Evolutionary conservation across 2,797 vertebrate genomes (phyloP).

Genomic region (Neomorphus geoffroyi): DNA sequence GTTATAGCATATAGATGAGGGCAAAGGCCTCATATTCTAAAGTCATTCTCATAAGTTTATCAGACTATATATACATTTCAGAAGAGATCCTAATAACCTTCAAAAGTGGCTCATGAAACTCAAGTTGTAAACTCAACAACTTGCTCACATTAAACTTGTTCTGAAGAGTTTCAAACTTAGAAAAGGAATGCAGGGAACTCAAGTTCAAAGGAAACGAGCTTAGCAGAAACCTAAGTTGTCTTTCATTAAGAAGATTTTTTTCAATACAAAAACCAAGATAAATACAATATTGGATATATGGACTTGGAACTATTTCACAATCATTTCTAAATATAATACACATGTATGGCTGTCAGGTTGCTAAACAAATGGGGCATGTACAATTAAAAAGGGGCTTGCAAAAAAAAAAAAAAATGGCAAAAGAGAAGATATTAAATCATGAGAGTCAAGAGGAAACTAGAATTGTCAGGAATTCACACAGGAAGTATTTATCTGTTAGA

Average conservation of each 20-base stretch:
- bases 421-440: background rate
- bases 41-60: background rate
- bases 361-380: background rate
- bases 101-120: background rate
- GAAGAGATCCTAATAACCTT: background rate
- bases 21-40: background rate
- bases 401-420: background rate
- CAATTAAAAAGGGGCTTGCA: background rate
- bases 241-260: background rate
- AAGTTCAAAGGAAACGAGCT: background rate
- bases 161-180: background rate
- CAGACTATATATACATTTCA: background rate
- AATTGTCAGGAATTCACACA: background rate
- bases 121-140: background rate
- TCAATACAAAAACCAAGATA: background rate
- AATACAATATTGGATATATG: background rate
- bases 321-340: background rate
- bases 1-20: background rate
- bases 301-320: background rate
- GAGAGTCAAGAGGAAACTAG: background rate
- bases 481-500: background rate
- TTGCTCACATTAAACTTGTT: background rate
- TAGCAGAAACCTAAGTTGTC: background rate
- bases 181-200: background rate
- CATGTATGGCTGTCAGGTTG: background rate